phyloP scores from a whole-genome alignment of 1,140 invertebrate species.

The Lepidurus packardi region DNA sequence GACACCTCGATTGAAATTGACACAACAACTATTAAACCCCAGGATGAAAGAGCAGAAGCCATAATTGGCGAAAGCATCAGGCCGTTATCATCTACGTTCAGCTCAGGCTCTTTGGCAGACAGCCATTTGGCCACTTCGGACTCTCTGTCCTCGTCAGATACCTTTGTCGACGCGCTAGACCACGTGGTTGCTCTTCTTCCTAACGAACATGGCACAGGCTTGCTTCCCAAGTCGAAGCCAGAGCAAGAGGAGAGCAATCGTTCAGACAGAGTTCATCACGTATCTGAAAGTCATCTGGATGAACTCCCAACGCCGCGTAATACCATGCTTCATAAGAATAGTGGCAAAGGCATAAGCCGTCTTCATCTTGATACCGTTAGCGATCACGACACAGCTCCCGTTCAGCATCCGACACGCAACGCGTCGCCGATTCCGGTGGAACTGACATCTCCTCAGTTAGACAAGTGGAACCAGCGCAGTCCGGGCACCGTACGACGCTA shows the following conservation, averaged over 20 bases:
- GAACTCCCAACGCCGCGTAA: not conserved
- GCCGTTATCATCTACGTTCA: slow-evolving; percentile 7
- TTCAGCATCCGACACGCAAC: not conserved
- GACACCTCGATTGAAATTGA: not conserved
- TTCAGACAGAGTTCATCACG: not conserved
- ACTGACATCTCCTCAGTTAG: slow-evolving; percentile 12
- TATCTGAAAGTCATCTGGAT: not conserved
- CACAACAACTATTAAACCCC: not conserved
- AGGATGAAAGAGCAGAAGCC: not conserved
- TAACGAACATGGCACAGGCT: slow-evolving; percentile 15
- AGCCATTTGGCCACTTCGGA: slow-evolving; percentile 23
- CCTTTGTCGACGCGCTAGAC: slow-evolving; percentile 24
- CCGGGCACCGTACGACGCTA: slow-evolving; percentile 50
- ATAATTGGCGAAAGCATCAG: not conserved
- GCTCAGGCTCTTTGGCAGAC: slow-evolving; percentile 18
- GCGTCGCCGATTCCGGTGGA: slow-evolving; percentile 27
- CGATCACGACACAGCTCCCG: not conserved
- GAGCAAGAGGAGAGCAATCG: not conserved
- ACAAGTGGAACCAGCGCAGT: slow-evolving; percentile 30
- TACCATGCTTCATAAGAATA: not conserved
- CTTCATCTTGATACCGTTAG: not conserved
- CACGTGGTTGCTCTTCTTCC: not conserved
- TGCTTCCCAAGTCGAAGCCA: not conserved
- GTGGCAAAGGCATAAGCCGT: slow-evolving; percentile 24
- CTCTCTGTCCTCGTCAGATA: slow-evolving; percentile 20